A percentile compares a stretch with the other conserved stretches of the same genome.
phyloP scores from a whole-genome alignment of 2,113 vertebrate genomes.

The Pachypanchax playfairii region DNA sequence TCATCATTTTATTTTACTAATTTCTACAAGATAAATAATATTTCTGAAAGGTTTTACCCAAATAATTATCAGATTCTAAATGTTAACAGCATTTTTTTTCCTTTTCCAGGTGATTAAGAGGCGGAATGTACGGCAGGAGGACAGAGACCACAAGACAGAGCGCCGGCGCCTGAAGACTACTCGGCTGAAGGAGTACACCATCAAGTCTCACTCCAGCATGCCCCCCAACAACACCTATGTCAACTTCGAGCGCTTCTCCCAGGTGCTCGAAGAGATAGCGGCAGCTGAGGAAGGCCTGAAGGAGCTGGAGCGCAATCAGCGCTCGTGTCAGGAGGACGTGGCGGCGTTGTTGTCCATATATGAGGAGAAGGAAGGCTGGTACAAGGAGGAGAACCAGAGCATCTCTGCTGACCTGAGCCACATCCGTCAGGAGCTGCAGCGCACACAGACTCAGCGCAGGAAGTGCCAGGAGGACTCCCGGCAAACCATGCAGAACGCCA shows the following conservation, averaged over 20 bases:
- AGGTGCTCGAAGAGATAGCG: constrained; percentile 91
- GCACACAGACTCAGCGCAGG: constrained; percentile 84
- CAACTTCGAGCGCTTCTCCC: constrained; percentile 98
- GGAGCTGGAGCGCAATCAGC: constrained; percentile 88
- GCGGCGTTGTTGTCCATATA: constrained; percentile 91
- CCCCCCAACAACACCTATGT: constrained; percentile 97
- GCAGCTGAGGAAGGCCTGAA: constrained; percentile 88
- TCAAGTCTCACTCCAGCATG: constrained; percentile 99
- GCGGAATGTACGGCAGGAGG: constrained; percentile 90
- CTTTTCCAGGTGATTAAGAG: constrained; percentile 89
- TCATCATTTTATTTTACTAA: no score
- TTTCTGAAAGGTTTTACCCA: background rate
- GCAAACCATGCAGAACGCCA: constrained; percentile 83
- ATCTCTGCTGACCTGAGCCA: constrained; percentile 87
- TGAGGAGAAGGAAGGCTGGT: constrained; percentile 95
- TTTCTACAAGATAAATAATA: background rate
- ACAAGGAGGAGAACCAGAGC: constrained; percentile 92
- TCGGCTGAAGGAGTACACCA: constrained; percentile 97
- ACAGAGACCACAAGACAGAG: constrained; percentile 86
- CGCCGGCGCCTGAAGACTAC: constrained; percentile 94
- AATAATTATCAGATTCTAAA: background rate
- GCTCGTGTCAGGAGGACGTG: constrained; percentile 89
- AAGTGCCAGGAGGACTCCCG: constrained; percentile 90
- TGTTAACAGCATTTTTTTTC: background rate
- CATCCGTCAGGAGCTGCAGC: constrained; percentile 90